A percentile compares a stretch with the other conserved stretches of the same genome.
Conservation (phyloP, 2,113 vertebrate species). For the Rhineura floridana region DNA sequence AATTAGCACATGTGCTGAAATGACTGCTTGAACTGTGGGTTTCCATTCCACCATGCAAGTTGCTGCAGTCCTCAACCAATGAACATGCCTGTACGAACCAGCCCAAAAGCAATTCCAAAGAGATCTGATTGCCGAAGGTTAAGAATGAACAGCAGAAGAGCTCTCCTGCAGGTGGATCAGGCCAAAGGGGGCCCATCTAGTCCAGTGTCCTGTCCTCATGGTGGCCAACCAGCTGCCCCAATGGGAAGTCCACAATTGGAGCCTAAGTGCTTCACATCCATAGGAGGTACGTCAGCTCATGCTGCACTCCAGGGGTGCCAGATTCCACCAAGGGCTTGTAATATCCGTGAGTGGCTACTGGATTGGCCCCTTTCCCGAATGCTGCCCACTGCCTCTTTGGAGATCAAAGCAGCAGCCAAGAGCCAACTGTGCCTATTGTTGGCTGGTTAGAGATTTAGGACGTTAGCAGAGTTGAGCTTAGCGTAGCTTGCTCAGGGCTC, state of each 20-base stretch:
- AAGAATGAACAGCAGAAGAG: too few relatives aligned
- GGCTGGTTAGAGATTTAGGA: too few relatives aligned
- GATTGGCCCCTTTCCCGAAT: neutral
- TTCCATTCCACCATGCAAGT: neutral
- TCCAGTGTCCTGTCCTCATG: too few relatives aligned
- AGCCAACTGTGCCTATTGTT: accelerated
- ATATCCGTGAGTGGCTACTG: too few relatives aligned
- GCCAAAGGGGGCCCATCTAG: too few relatives aligned
- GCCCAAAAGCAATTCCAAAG: neutral
- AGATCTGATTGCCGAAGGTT: neutral
- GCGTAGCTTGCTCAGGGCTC: too few relatives aligned
- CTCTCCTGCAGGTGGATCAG: too few relatives aligned
- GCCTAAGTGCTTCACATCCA: neutral
- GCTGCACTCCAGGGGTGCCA: neutral
- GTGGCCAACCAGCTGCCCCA: too few relatives aligned
- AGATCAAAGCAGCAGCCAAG: neutral
- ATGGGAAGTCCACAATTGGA: too few relatives aligned
- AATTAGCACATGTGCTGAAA: too few relatives aligned
- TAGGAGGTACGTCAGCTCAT: neutral
- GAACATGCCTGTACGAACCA: neutral
- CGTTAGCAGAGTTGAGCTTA: too few relatives aligned
- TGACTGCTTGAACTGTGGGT: neutral
- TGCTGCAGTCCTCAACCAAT: neutral
- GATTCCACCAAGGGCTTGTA: neutral
- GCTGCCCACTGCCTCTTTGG: neutral